Evolutionary conservation across 2,888 invertebrate genomes (phyloP), one percentile per base, ranked within the genome.

Genomic region (Sarcophaga carnaria): DNA sequence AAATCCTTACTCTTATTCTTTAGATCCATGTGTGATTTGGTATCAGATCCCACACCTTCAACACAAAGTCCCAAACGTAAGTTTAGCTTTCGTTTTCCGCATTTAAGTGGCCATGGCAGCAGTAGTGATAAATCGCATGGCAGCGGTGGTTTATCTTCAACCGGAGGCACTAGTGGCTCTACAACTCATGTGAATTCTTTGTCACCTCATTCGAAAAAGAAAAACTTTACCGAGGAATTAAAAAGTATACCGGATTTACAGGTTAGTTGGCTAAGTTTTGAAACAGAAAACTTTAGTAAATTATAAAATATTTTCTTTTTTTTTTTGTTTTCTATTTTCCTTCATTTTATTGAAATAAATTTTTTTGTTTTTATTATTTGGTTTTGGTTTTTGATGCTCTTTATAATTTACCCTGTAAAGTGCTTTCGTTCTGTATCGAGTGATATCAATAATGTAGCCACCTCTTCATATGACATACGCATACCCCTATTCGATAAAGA

Each of bases 161-260:
- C 20, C 80, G 88, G 25, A 11, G 77, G 78, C 17, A 59, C 67
- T 2, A 63, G 85, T 49, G 85, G 87, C 2, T 74, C 83, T 10
- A 78, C 66, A 5, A 79, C 72, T 12, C 91, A 92, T 67, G 93
- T 93, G 83, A 94, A 94, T 78, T 93, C 93, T 75, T 93, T 94
- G 80, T 91, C 92, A 59, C 90, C 92, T 2, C 91, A 91, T 88
- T 90, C 92, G 45, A 94, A 93, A 85, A 93, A 97, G 89, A 95
- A 98, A 88, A 98, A 98, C 91, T 98, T 98, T 92, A 97, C 97
- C 64, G 98, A 98, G 90, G 98, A 98, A 94, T 96, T 97, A 20
- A 96, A 97, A 89, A 95, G 95, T 91, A 96, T 98, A 88, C 97
- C 97, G 14, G 97, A 98, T 93, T 96, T 98, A 91, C 98, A 98